Conservation (phyloP, 2,888 invertebrate species). For the Luperina testacea region DNA sequence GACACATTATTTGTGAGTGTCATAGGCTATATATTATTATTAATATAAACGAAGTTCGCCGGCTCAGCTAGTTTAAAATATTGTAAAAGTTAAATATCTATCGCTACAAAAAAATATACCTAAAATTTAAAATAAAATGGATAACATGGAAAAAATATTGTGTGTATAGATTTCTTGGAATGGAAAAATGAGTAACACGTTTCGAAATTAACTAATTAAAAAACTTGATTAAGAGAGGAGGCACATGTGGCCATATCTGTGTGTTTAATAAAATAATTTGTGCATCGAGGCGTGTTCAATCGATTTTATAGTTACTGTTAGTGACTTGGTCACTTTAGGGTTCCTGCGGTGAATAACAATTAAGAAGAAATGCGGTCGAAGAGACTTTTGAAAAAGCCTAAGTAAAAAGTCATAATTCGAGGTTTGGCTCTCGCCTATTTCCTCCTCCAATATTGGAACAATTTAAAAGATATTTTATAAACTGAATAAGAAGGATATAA, state of each 20-base stretch:
- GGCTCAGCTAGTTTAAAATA: neutral
- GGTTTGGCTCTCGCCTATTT: too few species aligned
- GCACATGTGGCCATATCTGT: neutral
- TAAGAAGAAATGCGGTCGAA: too few species aligned
- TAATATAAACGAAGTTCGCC: too few species aligned
- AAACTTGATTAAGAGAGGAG: conserved; percentile 6
- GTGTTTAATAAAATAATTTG: conserved; percentile 41
- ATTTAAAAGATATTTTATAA: too few species aligned
- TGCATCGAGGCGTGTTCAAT: conserved; percentile 22
- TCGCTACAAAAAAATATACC: too few species aligned
- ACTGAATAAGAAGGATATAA: too few species aligned
- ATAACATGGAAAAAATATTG: neutral
- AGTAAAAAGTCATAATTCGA: too few species aligned
- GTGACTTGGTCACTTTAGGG: conserved; percentile 9
- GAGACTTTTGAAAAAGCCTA: too few species aligned
- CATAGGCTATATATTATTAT: too few species aligned
- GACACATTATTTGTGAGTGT: too few species aligned
- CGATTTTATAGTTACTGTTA: conserved; percentile 35
- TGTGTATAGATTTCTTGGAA: neutral
- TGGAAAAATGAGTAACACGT: conserved; percentile 21
- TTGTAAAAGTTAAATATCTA: neutral
- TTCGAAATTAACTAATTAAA: conserved; percentile 24
- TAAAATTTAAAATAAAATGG: neutral
- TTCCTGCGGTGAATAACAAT: neutral
- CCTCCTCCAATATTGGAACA: too few species aligned